phyloP scores from a whole-genome alignment of 2,113 vertebrate genomes.

The Aythya baeri region DNA sequence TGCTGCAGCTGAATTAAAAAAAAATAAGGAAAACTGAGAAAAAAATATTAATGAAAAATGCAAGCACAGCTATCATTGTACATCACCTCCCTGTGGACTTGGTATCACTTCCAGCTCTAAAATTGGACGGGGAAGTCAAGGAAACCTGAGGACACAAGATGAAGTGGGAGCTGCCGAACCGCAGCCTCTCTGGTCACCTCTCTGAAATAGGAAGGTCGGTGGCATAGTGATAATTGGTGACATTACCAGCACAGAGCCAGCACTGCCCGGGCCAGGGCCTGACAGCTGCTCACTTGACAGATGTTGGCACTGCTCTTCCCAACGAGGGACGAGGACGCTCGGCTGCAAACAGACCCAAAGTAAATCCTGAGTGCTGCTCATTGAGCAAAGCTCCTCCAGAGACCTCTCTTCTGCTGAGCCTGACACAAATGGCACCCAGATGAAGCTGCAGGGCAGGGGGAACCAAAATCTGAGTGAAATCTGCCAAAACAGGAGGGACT shows the following conservation, averaged over 20 bases:
- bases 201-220: constrained; percentile 3
- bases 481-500: background rate
- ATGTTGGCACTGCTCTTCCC: background rate
- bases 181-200: background rate
- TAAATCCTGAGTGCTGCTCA: background rate
- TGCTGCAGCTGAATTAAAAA: background rate
- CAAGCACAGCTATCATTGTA: background rate
- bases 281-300: background rate
- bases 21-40: fast-evolving
- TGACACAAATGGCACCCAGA: background rate
- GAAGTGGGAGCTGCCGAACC: background rate
- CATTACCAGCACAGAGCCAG: constrained; percentile 24
- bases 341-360: background rate
- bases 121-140: background rate
- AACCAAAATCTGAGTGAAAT: background rate
- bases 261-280: background rate
- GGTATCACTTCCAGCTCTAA: background rate
- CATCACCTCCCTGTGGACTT: background rate
- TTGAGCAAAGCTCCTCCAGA: background rate
- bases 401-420: background rate
- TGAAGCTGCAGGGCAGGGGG: background rate
- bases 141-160: constrained; percentile 34
- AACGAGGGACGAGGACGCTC: background rate
- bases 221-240: constrained; percentile 44
- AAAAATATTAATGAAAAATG: background rate